A percentile compares a stretch with the other conserved stretches of the same genome.
These are phyloP conservation scores for Zaprionus lineosus DNA, from an alignment of 2,888 invertebrate genomes.

Conservation along the genomic window DNA sequence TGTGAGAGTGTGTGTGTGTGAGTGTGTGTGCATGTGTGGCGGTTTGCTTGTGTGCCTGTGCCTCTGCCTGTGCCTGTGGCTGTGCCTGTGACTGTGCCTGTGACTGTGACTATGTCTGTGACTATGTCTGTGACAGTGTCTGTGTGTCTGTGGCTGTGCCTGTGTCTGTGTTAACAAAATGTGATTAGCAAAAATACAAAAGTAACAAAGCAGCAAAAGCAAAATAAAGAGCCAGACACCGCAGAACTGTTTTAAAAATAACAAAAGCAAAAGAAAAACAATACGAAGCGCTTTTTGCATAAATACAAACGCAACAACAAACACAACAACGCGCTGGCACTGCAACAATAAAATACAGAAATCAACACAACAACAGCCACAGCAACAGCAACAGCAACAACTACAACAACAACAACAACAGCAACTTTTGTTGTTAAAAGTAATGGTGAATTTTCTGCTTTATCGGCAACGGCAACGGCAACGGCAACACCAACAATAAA, in stretches of 20 bases:
- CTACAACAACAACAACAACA: neutral
- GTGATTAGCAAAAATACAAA: constrained; percentile 78
- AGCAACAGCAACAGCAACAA: neutral
- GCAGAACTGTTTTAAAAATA: constrained; percentile 46
- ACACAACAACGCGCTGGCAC: constrained; percentile 54
- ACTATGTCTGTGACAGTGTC: constrained; percentile 16
- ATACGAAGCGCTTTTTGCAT: constrained; percentile 32
- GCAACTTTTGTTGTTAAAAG: constrained; percentile 40
- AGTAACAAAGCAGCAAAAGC: constrained; percentile 61
- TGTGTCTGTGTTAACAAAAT: constrained; percentile 71
- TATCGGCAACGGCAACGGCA: constrained; percentile 60
- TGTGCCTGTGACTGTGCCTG: constrained; percentile 16
- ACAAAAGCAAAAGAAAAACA: constrained; percentile 30
- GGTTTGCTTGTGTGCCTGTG: constrained; percentile 16
- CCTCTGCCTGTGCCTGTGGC: constrained; percentile 17
- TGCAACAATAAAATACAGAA: constrained; percentile 49
- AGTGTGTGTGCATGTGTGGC: constrained; percentile 19
- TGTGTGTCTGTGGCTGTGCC: constrained; percentile 22
- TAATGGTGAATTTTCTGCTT: constrained; percentile 64
- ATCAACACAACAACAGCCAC: constrained; percentile 6
- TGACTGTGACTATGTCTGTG: constrained; percentile 16
- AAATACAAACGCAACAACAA: constrained; percentile 28
- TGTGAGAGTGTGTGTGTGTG: constrained; percentile 17
- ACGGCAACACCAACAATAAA: constrained; percentile 52
- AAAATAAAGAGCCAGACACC: constrained; percentile 43